Evolutionary conservation across 1,140 invertebrate species (phyloP).

Genomic region (Hycleus phaleratus): DNA sequence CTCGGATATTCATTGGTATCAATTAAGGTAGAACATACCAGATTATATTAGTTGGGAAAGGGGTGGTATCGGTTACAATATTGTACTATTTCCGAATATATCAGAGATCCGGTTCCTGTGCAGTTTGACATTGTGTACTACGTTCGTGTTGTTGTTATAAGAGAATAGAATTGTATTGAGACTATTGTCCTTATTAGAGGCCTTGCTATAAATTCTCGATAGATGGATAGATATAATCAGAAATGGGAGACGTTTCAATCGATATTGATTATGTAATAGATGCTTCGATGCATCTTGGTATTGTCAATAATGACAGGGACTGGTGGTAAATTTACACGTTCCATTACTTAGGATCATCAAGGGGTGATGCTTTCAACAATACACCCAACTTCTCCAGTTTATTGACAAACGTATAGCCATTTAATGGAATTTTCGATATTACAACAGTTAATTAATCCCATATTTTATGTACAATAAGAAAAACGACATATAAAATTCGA

Average conservation of each 20-base stretch:
- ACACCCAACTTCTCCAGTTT: no score
- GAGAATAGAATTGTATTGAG: background rate
- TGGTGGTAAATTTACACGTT: constrained; percentile 7
- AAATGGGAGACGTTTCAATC: constrained; percentile 3
- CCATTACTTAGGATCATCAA: constrained; percentile 1
- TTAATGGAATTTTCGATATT: no score
- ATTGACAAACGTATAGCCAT: no score
- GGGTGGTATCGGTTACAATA: background rate
- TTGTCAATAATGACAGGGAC: constrained; percentile 1
- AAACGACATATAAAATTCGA: no score
- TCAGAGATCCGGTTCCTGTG: constrained; percentile 11
- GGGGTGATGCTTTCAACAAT: no score
- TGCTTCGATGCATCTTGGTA: constrained; percentile 5
- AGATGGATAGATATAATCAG: constrained; percentile 3
- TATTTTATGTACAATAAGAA: no score
- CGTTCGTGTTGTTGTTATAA: no score
- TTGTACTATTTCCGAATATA: constrained; percentile 9
- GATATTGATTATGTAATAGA: constrained; percentile 14
- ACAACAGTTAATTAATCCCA: no score
- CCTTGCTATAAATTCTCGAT: constrained; percentile 6
- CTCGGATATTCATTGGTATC: constrained; percentile 11
- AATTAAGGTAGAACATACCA: constrained; percentile 12
- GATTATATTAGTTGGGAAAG: constrained; percentile 4
- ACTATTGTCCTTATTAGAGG: constrained; percentile 7
- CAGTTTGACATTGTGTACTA: constrained; percentile 9